Evolutionary conservation across 2,113 vertebrate species (phyloP), one percentile per base, ranked within the genome.

Genomic region (Pteruthius melanotis): DNA sequence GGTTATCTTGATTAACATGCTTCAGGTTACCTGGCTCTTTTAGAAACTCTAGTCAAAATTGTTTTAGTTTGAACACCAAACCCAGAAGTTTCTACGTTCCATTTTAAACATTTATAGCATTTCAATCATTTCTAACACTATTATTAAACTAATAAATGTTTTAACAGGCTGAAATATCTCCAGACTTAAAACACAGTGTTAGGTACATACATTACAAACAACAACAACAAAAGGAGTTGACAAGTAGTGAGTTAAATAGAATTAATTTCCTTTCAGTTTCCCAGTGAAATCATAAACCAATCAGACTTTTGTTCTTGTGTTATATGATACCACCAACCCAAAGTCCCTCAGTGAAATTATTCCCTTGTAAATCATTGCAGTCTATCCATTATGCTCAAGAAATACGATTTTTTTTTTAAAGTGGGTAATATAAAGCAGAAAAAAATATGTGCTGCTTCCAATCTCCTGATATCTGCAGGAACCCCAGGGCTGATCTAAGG

Each of bases 261-360:
- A 96, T 95, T 95, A 95, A 96, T 97, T 96, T 93, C 77, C 72
- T 81, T 94, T 94, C 80, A 78, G 80, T 47, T 94, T 95, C 92
- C 90, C 91, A 80, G 76, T 49, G 84, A 97, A 96, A 92, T 88
- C 87, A 90, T 96, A 96, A 97, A 96, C 65, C 87, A 93, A 94
- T 87, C 93, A 92, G 87, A 86, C 23, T 49, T 95, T 94, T 94
- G 76, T 89, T 83, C 77, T 65, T 9, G 17, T 94, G 77, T 94
- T 97, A 96, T 96, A 95, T 71, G 83, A 93, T 92, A 83, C 28
- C 50, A 93, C 68, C 44, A 86, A 84, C 53, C 17, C 57, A 69
- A 96, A 90, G 72, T 79, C 66, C 82, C 94, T 75, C 44, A 45
- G 79, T 90, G 80, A 96, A 96, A 94, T 94, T 92, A 97, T 94